These are phyloP conservation scores for Neoaliturus tenellus DNA, from an alignment of 2,888 invertebrate species.

Conservation along the genomic window DNA sequence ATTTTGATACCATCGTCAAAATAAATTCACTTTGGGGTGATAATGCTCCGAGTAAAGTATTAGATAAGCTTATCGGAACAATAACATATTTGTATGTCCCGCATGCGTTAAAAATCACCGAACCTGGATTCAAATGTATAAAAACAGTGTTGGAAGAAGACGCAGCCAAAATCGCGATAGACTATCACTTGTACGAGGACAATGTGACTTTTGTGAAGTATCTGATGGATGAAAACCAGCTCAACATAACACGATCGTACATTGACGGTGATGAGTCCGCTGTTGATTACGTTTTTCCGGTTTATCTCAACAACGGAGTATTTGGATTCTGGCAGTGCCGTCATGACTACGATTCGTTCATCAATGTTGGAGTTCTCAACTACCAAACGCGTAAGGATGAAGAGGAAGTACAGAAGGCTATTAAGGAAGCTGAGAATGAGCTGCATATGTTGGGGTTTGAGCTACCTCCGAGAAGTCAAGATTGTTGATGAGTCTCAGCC, in stretches of 20 bases:
- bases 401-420: neutral
- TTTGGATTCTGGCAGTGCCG: conserved; percentile 27
- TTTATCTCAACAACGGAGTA: neutral
- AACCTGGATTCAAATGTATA: neutral
- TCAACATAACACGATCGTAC: neutral
- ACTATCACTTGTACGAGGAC: conserved; percentile 4
- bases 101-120: neutral
- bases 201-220: neutral
- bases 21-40: neutral
- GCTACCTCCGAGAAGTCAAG: neutral
- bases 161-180: neutral
- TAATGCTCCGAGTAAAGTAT: neutral
- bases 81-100: neutral
- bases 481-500: too few relatives aligned
- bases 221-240: neutral
- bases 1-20: neutral
- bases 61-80: neutral
- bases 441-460: neutral
- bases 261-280: neutral
- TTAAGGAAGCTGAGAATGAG: neutral
- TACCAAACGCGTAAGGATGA: neutral
- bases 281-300: neutral
- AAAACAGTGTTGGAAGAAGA: neutral
- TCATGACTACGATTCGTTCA: neutral
- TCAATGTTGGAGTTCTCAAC: neutral